Percentiles rank a stretch among this genome's conserved stretches.
Conservation (phyloP, 2,888 invertebrate species). For the Tetranychus truncatus region DNA sequence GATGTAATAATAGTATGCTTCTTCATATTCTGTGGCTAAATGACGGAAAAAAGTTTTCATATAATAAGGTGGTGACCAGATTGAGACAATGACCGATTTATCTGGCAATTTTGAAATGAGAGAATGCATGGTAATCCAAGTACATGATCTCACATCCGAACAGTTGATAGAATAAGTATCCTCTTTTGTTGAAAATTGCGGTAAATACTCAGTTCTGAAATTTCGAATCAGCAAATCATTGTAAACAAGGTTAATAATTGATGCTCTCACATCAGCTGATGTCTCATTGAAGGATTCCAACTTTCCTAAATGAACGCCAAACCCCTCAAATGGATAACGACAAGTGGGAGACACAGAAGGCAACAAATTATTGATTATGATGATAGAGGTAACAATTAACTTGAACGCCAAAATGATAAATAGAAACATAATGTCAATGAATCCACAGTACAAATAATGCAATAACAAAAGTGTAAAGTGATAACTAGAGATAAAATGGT, state of each 20-base stretch:
- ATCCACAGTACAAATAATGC: too few relatives aligned
- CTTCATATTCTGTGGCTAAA: neutral
- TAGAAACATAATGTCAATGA: too few relatives aligned
- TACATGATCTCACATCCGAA: neutral
- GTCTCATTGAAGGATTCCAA: neutral
- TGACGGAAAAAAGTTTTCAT: neutral
- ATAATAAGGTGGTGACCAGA: constrained; percentile 2
- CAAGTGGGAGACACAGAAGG: neutral
- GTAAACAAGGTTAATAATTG: neutral
- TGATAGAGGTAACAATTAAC: too few relatives aligned
- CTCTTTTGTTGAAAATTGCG: neutral
- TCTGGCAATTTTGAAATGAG: neutral
- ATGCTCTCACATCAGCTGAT: neutral
- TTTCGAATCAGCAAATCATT: neutral
- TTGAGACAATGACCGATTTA: neutral
- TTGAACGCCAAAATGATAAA: too few relatives aligned
- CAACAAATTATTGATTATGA: neutral
- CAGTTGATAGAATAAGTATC: neutral
- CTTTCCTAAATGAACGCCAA: neutral
- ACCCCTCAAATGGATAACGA: neutral
- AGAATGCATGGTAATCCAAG: neutral
- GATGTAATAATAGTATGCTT: neutral
- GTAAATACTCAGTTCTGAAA: neutral
- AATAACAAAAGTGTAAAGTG: too few relatives aligned
- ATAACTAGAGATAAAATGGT: too few relatives aligned